phyloP scores from a whole-genome alignment of 1,140 invertebrate species.

The Trichomalopsis sarcophagae region DNA sequence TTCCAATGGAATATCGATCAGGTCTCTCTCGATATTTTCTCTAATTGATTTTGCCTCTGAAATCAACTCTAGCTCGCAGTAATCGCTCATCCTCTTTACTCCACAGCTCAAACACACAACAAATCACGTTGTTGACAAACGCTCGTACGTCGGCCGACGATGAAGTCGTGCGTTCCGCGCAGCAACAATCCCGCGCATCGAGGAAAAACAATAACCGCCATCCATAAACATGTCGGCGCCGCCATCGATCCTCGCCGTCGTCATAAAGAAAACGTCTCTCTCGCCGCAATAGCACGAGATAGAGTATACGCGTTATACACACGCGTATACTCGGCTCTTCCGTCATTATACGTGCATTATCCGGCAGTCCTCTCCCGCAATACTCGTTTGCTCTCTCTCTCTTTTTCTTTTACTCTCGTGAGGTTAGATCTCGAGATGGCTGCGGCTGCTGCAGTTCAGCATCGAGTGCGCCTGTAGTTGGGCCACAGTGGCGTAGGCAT shows the following conservation, averaged over 20 bases:
- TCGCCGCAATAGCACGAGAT: background rate
- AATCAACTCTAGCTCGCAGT: too few species aligned
- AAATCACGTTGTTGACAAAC: background rate
- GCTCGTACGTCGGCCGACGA: background rate
- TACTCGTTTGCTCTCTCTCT: background rate
- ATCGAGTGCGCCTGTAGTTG: background rate
- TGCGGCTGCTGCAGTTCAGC: background rate
- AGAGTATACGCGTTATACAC: background rate
- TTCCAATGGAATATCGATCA: too few species aligned
- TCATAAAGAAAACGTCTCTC: slow-evolving; percentile 18
- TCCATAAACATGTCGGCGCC: slow-evolving; percentile 19
- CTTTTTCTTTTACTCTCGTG: background rate
- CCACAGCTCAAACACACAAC: background rate
- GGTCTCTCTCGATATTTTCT: too few species aligned
- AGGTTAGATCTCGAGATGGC: background rate
- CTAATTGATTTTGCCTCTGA: too few species aligned
- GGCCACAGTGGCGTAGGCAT: background rate
- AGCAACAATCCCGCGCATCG: background rate
- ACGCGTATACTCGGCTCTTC: background rate
- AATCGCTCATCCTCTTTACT: too few species aligned
- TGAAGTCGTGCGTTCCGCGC: background rate
- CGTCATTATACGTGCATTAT: slow-evolving; percentile 33
- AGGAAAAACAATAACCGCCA: slow-evolving; percentile 20
- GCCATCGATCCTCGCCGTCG: background rate
- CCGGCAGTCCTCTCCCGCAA: background rate